A percentile compares a stretch with the other conserved stretches of the same genome.
Conservation (phyloP, 2,888 invertebrate genomes). For the Cenopis cana region DNA sequence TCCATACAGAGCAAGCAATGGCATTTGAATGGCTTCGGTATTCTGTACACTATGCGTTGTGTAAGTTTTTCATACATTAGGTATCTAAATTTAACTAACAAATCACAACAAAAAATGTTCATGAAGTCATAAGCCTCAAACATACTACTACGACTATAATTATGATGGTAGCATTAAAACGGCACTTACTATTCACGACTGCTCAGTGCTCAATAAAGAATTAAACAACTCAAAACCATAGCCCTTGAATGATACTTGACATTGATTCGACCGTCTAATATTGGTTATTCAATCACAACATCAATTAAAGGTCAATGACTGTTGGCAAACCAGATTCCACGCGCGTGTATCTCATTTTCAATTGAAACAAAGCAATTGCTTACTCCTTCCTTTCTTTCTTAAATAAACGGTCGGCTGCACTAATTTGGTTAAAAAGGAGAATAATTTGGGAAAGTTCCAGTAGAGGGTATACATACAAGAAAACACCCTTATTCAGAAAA, state of each 20-base stretch:
- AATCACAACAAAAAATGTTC: too few relatives aligned
- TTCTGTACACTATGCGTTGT: too few relatives aligned
- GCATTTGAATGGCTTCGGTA: too few relatives aligned
- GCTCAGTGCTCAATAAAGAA: slow-evolving; percentile 2
- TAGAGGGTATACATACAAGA: too few relatives aligned
- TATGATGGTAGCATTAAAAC: too few relatives aligned
- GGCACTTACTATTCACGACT: neutral
- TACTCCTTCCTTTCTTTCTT: too few relatives aligned
- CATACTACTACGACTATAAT: too few relatives aligned
- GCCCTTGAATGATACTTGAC: neutral
- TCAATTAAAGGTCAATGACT: slow-evolving; percentile 16
- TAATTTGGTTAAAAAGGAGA: slow-evolving; percentile 1
- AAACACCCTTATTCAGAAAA: too few relatives aligned
- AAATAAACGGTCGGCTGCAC: slow-evolving; percentile 2
- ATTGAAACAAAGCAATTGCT: slow-evolving; percentile 9
- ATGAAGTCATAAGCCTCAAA: too few relatives aligned
- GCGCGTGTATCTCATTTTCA: neutral
- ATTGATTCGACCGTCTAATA: slow-evolving; percentile 13
- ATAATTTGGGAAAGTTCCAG: slow-evolving; percentile 1
- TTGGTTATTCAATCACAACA: neutral
- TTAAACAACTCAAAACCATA: neutral
- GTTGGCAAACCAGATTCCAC: neutral
- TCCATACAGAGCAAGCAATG: too few relatives aligned
- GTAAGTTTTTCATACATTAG: too few relatives aligned
- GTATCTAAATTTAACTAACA: too few relatives aligned